Evolutionary conservation across 2,797 vertebrate species (phyloP).

Genomic region (Spea hammondii): DNA sequence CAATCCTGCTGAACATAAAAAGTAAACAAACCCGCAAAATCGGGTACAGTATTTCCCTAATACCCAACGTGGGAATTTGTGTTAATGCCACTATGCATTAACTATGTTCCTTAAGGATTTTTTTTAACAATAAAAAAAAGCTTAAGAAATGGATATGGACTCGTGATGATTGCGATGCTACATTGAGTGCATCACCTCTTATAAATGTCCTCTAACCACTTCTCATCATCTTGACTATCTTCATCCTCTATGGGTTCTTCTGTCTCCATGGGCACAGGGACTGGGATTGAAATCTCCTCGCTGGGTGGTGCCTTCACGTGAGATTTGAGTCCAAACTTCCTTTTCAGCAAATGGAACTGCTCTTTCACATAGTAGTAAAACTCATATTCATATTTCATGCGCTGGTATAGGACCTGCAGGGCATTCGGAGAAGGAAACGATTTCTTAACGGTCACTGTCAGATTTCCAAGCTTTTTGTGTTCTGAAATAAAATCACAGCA

Average conservation of each 20-base stretch:
- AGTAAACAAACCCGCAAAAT: slow-evolving; percentile 65
- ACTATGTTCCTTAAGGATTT: slow-evolving; percentile 64
- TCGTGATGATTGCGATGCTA: slow-evolving; percentile 47
- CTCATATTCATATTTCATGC: slow-evolving; percentile 93
- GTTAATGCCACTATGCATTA: slow-evolving; percentile 66
- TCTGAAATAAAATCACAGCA: slow-evolving; percentile 68
- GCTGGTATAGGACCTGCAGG: slow-evolving; percentile 90
- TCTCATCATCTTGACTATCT: slow-evolving; percentile 84
- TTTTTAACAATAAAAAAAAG: slow-evolving; percentile 61
- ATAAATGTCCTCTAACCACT: slow-evolving; percentile 90
- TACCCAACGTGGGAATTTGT: slow-evolving; percentile 62
- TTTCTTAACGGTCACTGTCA: slow-evolving; percentile 95
- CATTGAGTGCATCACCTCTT: slow-evolving; percentile 71
- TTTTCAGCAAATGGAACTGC: slow-evolving; percentile 93
- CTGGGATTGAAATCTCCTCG: slow-evolving; percentile 71
- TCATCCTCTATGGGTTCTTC: slow-evolving; percentile 84
- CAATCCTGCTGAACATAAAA: slow-evolving; percentile 50
- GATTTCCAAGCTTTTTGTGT: slow-evolving; percentile 92
- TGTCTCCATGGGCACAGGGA: slow-evolving; percentile 81
- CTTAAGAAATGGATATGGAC: slow-evolving; percentile 59
- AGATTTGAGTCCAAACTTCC: slow-evolving; percentile 92
- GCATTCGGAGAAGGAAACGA: slow-evolving; percentile 89
- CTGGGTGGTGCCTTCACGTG: slow-evolving; percentile 64
- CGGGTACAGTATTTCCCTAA: slow-evolving; percentile 60
- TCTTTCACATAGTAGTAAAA: slow-evolving; percentile 96